Conservation (phyloP, 2,113 vertebrate genomes). For the Ovibos moschatus region DNA sequence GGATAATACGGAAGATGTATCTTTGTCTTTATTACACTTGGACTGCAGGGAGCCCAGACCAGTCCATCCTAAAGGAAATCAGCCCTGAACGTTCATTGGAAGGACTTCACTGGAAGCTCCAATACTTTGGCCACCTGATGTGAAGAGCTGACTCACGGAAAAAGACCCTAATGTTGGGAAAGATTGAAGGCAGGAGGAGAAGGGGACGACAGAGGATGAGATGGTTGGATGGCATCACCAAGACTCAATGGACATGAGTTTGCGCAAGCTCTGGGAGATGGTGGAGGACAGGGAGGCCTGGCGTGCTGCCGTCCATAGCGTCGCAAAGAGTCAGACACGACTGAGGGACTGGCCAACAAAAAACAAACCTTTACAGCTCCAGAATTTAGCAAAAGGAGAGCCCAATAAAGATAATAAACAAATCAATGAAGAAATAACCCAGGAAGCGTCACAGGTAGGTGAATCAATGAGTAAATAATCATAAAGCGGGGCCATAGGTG, state of each 20-base stretch:
- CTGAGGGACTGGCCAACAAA: not conserved
- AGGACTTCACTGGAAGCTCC: not conserved
- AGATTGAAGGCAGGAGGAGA: not conserved
- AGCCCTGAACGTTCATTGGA: not conserved
- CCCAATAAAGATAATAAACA: not conserved
- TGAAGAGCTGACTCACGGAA: not conserved
- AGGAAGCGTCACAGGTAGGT: not conserved
- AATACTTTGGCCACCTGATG: not conserved
- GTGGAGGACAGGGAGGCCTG: not conserved
- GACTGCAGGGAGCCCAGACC: not conserved
- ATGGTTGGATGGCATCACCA: not conserved
- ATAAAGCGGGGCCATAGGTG: not conserved
- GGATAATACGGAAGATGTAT: not conserved
- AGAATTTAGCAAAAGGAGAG: not conserved
- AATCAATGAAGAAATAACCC: not conserved
- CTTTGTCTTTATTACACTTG: not conserved
- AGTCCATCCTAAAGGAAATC: not conserved
- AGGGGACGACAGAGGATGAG: not conserved
- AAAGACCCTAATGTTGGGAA: not conserved
- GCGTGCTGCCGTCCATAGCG: not conserved
- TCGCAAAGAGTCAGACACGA: not conserved
- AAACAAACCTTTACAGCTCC: not conserved
- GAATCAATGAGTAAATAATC: not conserved
- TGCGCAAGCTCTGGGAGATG: not conserved
- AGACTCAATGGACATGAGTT: not conserved